Evolutionary conservation across 2,113 vertebrate genomes (phyloP).

Genomic region (Zapornia atra): DNA sequence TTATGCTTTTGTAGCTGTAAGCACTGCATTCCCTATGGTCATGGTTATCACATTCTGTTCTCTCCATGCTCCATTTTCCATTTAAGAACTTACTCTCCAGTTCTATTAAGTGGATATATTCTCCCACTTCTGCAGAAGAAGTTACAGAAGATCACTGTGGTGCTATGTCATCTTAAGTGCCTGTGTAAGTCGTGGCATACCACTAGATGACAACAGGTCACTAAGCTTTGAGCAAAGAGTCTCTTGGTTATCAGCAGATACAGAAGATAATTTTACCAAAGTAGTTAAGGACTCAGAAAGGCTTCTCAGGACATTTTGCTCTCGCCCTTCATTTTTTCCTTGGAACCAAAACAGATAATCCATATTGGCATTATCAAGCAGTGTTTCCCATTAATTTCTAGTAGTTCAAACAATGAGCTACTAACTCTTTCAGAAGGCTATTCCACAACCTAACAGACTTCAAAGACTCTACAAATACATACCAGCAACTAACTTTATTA

Average conservation of each 20-base stretch:
- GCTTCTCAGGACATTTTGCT: background rate
- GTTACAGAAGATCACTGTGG: background rate
- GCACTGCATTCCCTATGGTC: background rate
- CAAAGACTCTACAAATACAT: slow-evolving; percentile 41
- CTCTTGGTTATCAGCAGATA: background rate
- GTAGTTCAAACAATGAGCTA: background rate
- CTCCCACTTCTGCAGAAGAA: background rate
- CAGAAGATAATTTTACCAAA: background rate
- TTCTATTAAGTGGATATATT: background rate
- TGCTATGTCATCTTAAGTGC: background rate
- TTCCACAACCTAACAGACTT: slow-evolving; percentile 6
- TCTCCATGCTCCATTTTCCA: background rate
- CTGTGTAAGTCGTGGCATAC: background rate
- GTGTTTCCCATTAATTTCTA: slow-evolving; percentile 4
- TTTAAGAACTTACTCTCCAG: background rate
- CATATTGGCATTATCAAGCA: background rate
- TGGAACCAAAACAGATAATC: background rate
- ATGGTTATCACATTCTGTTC: background rate
- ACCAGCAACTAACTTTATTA: slow-evolving; percentile 45
- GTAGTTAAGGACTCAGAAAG: background rate
- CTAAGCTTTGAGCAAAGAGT: background rate
- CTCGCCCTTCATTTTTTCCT: background rate
- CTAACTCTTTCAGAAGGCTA: background rate
- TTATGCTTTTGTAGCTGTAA: background rate
- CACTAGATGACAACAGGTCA: background rate